A percentile compares a stretch with the other conserved stretches of the same genome.
phyloP scores from a whole-genome alignment of 2,888 invertebrate species.

The Cheilosia grossa region DNA sequence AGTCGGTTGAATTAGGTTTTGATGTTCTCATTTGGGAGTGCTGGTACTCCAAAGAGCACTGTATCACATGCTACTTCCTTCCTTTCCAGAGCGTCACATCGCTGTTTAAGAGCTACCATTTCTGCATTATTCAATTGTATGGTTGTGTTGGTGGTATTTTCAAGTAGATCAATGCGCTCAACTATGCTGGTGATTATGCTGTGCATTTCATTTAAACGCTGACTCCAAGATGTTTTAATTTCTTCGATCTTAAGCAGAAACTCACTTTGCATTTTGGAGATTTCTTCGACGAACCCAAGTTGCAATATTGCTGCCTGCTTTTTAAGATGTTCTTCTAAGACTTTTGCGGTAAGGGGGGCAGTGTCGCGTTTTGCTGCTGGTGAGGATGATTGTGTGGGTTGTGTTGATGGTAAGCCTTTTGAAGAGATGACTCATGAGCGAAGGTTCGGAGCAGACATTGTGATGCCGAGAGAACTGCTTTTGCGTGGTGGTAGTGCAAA shows the following conservation, averaged over 20 bases:
- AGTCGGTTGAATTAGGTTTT: neutral
- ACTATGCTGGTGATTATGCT: constrained; percentile 3
- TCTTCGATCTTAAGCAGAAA: constrained; percentile 8
- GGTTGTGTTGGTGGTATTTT: constrained; percentile 8
- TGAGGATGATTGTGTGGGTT: neutral
- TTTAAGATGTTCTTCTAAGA: constrained; percentile 3
- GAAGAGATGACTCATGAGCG: neutral
- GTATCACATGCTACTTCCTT: too few relatives aligned
- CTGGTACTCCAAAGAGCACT: too few relatives aligned
- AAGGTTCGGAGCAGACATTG: neutral
- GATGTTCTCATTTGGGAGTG: neutral
- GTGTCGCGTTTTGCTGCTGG: neutral
- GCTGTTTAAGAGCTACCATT: constrained; percentile 13
- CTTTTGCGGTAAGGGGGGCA: neutral
- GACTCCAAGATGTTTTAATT: constrained; percentile 4
- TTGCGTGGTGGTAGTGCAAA: neutral
- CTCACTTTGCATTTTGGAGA: constrained; percentile 13
- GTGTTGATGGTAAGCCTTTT: neutral
- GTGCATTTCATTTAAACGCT: neutral
- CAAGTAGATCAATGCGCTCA: constrained; percentile 2
- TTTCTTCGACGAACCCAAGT: neutral
- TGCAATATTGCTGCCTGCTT: neutral
- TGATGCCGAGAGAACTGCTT: neutral
- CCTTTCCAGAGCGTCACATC: neutral
- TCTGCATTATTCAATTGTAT: constrained; percentile 7